These are phyloP conservation scores for Sinopyrophorus schimmeli DNA, from an alignment of 2,888 invertebrate genomes.

Conservation along the genomic window DNA sequence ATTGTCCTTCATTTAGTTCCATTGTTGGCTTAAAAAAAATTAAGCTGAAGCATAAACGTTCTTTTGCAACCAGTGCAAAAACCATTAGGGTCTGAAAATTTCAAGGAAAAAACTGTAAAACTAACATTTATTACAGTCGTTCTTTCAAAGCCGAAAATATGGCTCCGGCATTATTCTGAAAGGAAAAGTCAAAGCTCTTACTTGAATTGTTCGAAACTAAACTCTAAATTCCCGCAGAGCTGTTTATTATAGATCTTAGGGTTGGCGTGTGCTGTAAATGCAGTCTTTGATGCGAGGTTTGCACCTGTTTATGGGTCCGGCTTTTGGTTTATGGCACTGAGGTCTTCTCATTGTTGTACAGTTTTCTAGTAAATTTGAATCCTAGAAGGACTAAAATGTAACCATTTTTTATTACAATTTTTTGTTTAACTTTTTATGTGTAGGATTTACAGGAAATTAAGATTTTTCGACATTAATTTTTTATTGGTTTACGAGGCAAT, in stretches of 20 bases:
- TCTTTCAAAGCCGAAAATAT: slow-evolving; percentile 16
- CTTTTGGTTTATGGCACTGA: slow-evolving; percentile 44
- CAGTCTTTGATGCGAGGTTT: slow-evolving; percentile 39
- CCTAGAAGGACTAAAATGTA: no score
- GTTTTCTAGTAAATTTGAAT: no score
- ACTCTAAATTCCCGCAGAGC: slow-evolving; percentile 40
- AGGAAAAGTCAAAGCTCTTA: slow-evolving; percentile 29
- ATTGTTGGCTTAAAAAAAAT: no score
- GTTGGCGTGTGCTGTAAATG: slow-evolving; percentile 42
- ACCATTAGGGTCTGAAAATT: slow-evolving; percentile 16
- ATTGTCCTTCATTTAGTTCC: no score
- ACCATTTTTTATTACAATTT: no score
- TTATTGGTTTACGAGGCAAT: no score
- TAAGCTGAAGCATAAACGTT: no score
- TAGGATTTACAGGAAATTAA: no score
- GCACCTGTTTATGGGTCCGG: slow-evolving; percentile 49
- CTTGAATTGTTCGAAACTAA: slow-evolving; percentile 39
- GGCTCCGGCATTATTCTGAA: slow-evolving; percentile 17
- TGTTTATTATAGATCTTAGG: slow-evolving; percentile 36
- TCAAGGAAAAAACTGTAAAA: slow-evolving; percentile 23
- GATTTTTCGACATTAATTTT: no score
- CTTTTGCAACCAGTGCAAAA: slow-evolving; percentile 9
- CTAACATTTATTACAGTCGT: slow-evolving; percentile 14
- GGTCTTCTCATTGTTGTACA: slow-evolving; percentile 35
- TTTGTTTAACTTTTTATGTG: no score